Conservation (phyloP, 2,888 invertebrate species). For the Beris morrisii region DNA sequence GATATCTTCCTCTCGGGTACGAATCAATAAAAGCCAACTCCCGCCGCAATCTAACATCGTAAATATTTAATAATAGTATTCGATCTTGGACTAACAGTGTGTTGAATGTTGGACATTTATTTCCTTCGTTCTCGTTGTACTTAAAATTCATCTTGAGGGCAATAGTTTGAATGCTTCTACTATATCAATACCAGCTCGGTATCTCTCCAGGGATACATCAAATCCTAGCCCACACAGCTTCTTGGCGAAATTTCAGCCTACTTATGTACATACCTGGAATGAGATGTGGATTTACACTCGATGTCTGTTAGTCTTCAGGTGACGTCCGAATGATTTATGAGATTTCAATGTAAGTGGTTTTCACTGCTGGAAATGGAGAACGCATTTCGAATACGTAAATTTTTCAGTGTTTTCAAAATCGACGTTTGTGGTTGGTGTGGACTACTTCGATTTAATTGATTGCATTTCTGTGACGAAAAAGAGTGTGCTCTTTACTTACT, state of each 20-base stretch:
- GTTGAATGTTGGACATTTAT: constrained; percentile 14
- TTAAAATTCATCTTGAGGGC: not conserved
- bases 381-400: constrained; percentile 15
- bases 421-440: too few species aligned
- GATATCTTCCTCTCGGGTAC: constrained; percentile 15
- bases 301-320: not conserved
- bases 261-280: not conserved
- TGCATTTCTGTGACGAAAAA: too few species aligned
- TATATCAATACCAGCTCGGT: not conserved
- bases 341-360: not conserved
- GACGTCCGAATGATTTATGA: constrained; percentile 17
- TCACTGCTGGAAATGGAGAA: not conserved
- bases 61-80: constrained; percentile 36
- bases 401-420: too few species aligned
- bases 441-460: too few species aligned
- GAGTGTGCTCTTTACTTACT: too few species aligned
- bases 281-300: constrained; percentile 11
- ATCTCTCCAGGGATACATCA: constrained; percentile 15
- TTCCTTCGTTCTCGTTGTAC: not conserved
- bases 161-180: not conserved
- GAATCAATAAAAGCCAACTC: constrained; percentile 33
- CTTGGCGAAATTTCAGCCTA: not conserved
- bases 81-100: constrained; percentile 20
- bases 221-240: constrained; percentile 5
- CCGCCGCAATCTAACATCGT: constrained; percentile 34